Evolutionary conservation across 2,113 vertebrate genomes (phyloP).

Genomic region (Channa argus): DNA sequence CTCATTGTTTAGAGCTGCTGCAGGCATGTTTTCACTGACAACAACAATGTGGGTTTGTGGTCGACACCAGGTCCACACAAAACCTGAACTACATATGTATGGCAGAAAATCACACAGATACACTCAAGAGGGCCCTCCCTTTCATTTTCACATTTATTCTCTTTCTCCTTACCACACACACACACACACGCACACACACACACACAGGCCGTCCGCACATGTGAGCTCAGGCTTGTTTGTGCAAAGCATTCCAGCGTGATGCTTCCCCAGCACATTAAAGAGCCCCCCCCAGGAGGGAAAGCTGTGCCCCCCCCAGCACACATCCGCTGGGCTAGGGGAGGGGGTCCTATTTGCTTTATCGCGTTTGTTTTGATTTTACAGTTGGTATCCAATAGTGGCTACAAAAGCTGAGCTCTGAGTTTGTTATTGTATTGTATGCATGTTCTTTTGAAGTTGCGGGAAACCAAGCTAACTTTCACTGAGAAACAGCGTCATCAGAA

Average conservation of each 20-base stretch:
- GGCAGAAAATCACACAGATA: slow-evolving; percentile 46
- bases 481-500: slow-evolving; percentile 30
- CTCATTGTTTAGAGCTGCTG: slow-evolving; percentile 47
- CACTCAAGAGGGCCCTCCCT: slow-evolving; percentile 21
- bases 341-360: slow-evolving; percentile 75
- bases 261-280: slow-evolving; percentile 76
- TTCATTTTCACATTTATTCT: slow-evolving; percentile 5
- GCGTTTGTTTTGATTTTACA: slow-evolving; percentile 77
- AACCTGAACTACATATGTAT: slow-evolving; percentile 52
- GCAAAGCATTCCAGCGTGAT: slow-evolving; percentile 73
- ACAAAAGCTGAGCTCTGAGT: slow-evolving; percentile 60
- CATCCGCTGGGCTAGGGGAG: slow-evolving; percentile 62
- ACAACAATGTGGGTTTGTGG: slow-evolving; percentile 58
- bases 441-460: slow-evolving; percentile 75
- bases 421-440: slow-evolving; percentile 79
- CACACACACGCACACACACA: slow-evolving; percentile 18
- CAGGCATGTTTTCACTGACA: slow-evolving; percentile 57
- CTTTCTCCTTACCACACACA: slow-evolving; percentile 17
- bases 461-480: slow-evolving; percentile 37
- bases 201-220: slow-evolving; percentile 34
- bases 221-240: slow-evolving; percentile 73
- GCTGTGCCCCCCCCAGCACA: slow-evolving; percentile 61
- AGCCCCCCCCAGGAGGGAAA: slow-evolving; percentile 57
- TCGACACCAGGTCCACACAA: slow-evolving; percentile 38
- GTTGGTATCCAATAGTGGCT: slow-evolving; percentile 64